A percentile compares a stretch with the other conserved stretches of the same genome.
Conservation (phyloP, 2,113 vertebrate genomes). For the Nesogale talazaci region DNA sequence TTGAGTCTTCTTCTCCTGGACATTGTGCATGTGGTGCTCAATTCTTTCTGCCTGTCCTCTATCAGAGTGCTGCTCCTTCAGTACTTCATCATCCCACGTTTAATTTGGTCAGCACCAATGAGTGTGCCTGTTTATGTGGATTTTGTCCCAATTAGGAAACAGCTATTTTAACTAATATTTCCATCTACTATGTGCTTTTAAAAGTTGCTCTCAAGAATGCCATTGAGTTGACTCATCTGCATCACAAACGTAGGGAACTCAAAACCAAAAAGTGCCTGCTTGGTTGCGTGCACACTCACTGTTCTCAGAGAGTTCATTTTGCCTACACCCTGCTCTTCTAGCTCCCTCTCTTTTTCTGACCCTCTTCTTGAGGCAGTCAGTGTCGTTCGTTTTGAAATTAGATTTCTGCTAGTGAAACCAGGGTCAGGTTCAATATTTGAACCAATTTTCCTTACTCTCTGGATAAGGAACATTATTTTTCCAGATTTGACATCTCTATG, state of each 20-base stretch:
- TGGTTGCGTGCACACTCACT: neutral
- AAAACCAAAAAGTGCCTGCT: neutral
- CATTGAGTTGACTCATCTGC: neutral
- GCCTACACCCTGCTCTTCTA: neutral
- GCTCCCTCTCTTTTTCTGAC: neutral
- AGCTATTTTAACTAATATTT: neutral
- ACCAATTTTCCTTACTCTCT: neutral
- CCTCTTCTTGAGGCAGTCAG: neutral
- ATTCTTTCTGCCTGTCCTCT: neutral
- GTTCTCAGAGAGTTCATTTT: neutral
- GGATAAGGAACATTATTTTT: neutral
- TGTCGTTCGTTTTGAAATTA: neutral
- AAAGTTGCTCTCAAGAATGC: neutral
- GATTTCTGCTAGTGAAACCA: neutral
- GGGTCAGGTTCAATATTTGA: neutral
- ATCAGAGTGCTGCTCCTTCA: neutral
- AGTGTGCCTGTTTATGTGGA: neutral
- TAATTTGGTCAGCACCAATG: neutral
- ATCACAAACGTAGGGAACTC: neutral
- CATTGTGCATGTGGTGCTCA: rapidly evolving
- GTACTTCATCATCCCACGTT: neutral
- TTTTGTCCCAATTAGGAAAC: slow-evolving; percentile 1
- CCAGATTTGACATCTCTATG: neutral
- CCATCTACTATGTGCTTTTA: neutral
- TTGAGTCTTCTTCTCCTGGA: neutral